These are phyloP conservation scores for Hymenopus coronatus DNA, from an alignment of 2,888 invertebrate genomes.

Conservation along the genomic window DNA sequence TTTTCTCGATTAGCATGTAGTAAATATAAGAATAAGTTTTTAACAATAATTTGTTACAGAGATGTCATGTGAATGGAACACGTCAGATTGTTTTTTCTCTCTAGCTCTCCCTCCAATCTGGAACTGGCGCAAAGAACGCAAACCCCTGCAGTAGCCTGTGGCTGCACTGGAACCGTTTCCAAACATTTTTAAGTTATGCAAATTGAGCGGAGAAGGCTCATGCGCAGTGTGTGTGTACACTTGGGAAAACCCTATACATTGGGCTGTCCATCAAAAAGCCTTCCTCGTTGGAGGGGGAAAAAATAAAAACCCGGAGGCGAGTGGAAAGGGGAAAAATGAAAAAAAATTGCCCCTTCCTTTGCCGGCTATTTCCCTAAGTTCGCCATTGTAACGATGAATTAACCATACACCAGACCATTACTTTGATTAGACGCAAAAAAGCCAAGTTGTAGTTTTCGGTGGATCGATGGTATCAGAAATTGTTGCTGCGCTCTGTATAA, in stretches of 20 bases:
- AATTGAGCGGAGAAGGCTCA: neutral
- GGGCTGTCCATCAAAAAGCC: neutral
- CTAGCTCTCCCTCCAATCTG: neutral
- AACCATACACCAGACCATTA: neutral
- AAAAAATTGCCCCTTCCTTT: neutral
- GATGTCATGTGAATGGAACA: too few species aligned
- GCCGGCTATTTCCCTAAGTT: neutral
- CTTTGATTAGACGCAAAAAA: neutral
- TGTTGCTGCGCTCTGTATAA: neutral
- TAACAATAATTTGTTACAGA: too few species aligned
- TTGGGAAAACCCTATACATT: neutral
- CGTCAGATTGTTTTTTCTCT: neutral
- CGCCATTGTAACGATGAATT: neutral
- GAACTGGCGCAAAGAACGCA: neutral
- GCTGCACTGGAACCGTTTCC: neutral
- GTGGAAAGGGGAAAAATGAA: neutral
- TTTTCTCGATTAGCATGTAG: too few species aligned
- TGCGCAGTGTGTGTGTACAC: neutral
- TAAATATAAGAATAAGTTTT: too few species aligned
- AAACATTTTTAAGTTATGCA: neutral
- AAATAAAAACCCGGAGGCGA: neutral
- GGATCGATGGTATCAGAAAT: neutral
- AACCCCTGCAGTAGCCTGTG: neutral
- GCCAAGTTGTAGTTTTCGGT: neutral
- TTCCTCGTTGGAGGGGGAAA: neutral